Base-by-base conservation (phyloP, 2,888 invertebrate species). In the Tetanocera ferruginea region DNA sequence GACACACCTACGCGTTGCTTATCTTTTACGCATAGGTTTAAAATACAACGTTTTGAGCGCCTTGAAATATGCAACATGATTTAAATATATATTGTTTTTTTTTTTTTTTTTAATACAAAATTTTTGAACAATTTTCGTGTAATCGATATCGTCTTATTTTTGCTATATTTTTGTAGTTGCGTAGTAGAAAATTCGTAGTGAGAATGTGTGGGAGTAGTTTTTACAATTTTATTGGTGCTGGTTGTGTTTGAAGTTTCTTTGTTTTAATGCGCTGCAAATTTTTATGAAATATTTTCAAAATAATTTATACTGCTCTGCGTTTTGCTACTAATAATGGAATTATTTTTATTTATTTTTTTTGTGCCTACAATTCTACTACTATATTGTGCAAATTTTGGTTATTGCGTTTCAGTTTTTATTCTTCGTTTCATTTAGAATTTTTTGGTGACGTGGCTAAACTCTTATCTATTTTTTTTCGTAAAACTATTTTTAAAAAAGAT, bases 211-310 rank as follows among this genome's bases (percentile, higher is more conserved):
- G 25, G 60, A 28, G 60, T 60, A 60, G 60, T 17, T 60, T 28
- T 60, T 60, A 17, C 25, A 60, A 60, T 23, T 60, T 28, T 60
- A 14, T 60, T 60, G 60, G 60, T 60, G 60, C 28, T 60, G 60
- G 60, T 60, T 60, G 60, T 60, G 60, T 60, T 60, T 60, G 60
- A 28, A 28, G 25, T 25, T 60, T 60, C 60, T 60, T 60, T 60
- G 43, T 43, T 43, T 43, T 11, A 43, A 43, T 60, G 23, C 28
- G 60, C 60, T 60, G 43, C 43, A 43, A 43, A 43, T 11, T 43
- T 43, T 43, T 43, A 43, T 43, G 43, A 43, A 43, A 43, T 43
- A 11, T 11, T 43, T 43, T 43, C 11, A 43, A 43, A 43, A 43
- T 43, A 43, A n/a, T 14, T 43, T 43, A 43, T 43, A 43, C 43